Evolutionary conservation across 2,888 invertebrate species (phyloP).

Genomic region (Chrysomela aeneicollis): DNA sequence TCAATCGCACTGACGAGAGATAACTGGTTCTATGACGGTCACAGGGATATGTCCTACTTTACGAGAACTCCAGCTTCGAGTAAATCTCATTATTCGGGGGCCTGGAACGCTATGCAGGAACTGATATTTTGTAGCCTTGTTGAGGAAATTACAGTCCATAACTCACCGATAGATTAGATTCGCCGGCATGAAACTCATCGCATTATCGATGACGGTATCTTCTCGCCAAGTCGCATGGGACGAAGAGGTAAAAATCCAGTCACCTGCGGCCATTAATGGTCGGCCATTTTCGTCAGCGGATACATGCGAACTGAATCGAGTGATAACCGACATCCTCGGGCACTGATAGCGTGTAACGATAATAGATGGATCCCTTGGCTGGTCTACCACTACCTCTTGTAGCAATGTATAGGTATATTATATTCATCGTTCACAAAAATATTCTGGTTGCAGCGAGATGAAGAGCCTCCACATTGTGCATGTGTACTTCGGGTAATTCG

Average conservation of each 20-base stretch:
- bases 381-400: conserved; percentile 25
- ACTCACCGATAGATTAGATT: not conserved
- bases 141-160: not conserved
- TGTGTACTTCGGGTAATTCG: no score
- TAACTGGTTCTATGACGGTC: no score
- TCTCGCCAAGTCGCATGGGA: not conserved
- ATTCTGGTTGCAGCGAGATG: no score
- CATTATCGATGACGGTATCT: not conserved
- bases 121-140: not conserved
- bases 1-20: no score
- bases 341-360: conserved; percentile 40
- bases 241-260: conserved; percentile 1
- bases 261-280: conserved; percentile 13
- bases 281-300: conserved; percentile 9
- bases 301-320: conserved; percentile 19
- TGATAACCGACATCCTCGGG: conserved; percentile 40
- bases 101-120: not conserved
- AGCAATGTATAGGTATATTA: no score
- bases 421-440: no score
- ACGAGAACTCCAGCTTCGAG: no score
- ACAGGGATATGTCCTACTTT: no score
- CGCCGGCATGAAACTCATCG: not conserved
- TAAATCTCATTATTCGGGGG: not conserved
- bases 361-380: conserved; percentile 39
- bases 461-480: no score